These are phyloP conservation scores for Bombus pascuorum DNA, from an alignment of 1,140 invertebrate species.

Conservation along the genomic window DNA sequence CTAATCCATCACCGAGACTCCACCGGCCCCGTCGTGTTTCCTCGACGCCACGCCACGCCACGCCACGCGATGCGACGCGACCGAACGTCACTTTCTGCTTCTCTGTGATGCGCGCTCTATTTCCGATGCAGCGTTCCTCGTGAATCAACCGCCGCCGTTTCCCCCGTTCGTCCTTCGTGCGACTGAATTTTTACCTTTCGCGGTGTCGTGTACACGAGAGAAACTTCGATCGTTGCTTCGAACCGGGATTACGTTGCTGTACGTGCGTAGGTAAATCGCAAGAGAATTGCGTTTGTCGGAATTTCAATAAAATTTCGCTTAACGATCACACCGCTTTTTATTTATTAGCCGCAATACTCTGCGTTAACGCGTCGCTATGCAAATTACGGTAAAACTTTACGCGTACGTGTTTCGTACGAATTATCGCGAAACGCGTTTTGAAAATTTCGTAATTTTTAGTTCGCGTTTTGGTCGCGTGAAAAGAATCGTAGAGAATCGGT, in stretches of 20 bases:
- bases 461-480: fast-evolving
- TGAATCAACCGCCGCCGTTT: neutral
- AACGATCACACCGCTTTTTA: too few relatives aligned
- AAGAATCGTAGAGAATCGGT: too few relatives aligned
- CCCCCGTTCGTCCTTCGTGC: too few relatives aligned
- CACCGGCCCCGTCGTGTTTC: neutral
- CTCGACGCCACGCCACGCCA: conserved; percentile 2
- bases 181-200: neutral
- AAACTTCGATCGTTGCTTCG: neutral
- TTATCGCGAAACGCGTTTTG: too few relatives aligned
- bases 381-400: too few relatives aligned
- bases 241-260: neutral
- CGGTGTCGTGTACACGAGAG: neutral
- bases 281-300: too few relatives aligned
- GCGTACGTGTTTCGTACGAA: too few relatives aligned
- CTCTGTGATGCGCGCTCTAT: neutral
- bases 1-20: conserved; percentile 65
- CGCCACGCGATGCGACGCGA: neutral
- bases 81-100: neutral
- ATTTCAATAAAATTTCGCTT: too few relatives aligned
- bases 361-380: too few relatives aligned
- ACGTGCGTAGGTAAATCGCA: too few relatives aligned
- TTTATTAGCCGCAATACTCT: too few relatives aligned
- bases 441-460: too few relatives aligned
- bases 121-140: neutral